These are phyloP conservation scores for Himalopsyche japonica DNA, from an alignment of 2,888 invertebrate species.

Conservation along the genomic window DNA sequence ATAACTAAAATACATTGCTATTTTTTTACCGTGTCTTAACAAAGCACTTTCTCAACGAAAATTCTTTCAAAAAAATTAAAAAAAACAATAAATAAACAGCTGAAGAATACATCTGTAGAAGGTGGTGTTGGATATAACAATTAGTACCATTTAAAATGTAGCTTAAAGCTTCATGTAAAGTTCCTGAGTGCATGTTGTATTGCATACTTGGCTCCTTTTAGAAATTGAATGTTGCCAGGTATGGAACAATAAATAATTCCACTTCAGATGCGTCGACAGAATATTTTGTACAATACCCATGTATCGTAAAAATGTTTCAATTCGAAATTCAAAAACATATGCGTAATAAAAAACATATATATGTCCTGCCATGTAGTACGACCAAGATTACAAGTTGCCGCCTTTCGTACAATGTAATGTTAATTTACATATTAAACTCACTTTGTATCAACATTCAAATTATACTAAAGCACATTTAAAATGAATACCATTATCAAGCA, in stretches of 20 bases:
- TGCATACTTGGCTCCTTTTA: neutral
- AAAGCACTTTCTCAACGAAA: too few species aligned
- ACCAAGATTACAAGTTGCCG: neutral
- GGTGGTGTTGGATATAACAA: too few species aligned
- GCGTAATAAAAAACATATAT: neutral
- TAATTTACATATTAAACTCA: neutral
- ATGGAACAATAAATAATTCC: neutral
- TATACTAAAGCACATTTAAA: too few species aligned
- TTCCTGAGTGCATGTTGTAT: neutral
- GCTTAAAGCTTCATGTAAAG: too few species aligned
- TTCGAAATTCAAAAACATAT: constrained; percentile 1
- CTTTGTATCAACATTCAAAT: neutral
- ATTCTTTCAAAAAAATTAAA: too few species aligned
- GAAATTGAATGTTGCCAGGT: neutral
- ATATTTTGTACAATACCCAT: neutral
- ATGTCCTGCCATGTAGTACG: neutral
- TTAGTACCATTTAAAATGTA: too few species aligned
- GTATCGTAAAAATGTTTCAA: constrained; percentile 23
- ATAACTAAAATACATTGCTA: too few species aligned
- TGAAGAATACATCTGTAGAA: too few species aligned
- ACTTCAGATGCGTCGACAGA: neutral
- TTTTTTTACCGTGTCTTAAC: too few species aligned
- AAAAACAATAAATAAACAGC: too few species aligned
- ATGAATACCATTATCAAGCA: too few species aligned
- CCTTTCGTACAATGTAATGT: neutral